A percentile compares a stretch with the other conserved stretches of the same genome.
phyloP scores from a whole-genome alignment of 2,113 vertebrate species.

The Eretmochelys imbricata region DNA sequence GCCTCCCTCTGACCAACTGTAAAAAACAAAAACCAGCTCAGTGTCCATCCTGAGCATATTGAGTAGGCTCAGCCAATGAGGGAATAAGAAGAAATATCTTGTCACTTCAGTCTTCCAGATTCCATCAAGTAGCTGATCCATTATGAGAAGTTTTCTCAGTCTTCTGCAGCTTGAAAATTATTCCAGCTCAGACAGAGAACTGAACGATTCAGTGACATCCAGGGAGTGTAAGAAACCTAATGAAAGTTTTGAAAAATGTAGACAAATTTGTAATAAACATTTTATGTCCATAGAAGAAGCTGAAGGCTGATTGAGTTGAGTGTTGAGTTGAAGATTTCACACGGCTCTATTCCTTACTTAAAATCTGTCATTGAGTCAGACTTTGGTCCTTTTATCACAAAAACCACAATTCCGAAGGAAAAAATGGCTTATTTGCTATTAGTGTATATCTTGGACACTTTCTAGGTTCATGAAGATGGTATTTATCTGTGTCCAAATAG shows the following conservation, averaged over 20 bases:
- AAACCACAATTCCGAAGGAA: not conserved
- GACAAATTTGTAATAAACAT: not conserved
- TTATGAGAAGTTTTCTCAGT: conserved; percentile 27
- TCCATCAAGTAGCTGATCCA: conserved; percentile 15
- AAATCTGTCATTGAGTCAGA: not conserved
- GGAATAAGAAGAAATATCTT: conserved; percentile 51
- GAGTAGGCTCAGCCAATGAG: conserved; percentile 10
- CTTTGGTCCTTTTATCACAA: not conserved
- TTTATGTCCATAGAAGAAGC: not conserved
- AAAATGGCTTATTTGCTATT: not conserved
- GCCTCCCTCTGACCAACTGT: conserved; percentile 40
- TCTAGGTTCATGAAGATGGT: not conserved
- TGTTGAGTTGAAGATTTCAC: not conserved
- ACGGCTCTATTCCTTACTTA: not conserved
- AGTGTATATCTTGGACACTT: not conserved
- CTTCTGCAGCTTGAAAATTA: not conserved
- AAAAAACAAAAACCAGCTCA: conserved; percentile 13
- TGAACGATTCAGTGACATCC: conserved; percentile 51
- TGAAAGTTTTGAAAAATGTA: conserved; percentile 27
- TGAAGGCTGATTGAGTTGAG: not conserved
- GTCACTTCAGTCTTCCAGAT: not conserved
- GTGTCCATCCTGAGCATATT: conserved; percentile 8
- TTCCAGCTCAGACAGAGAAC: not conserved
- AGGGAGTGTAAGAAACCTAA: conserved; percentile 6
- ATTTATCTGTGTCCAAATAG: not conserved